These are phyloP conservation scores for Perithous albicinctus DNA, from an alignment of 2,888 invertebrate species.

Conservation along the genomic window DNA sequence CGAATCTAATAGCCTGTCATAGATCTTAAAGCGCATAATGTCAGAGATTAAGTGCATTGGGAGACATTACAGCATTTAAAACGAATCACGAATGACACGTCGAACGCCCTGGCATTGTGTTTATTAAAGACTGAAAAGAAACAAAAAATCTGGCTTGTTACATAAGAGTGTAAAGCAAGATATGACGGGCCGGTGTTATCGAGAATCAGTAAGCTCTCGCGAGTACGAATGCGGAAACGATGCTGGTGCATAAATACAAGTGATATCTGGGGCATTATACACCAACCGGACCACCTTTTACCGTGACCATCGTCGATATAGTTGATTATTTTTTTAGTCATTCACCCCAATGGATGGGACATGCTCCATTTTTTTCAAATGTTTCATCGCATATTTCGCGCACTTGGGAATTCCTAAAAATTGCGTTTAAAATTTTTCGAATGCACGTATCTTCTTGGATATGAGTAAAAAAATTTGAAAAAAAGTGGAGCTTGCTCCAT, in stretches of 20 bases:
- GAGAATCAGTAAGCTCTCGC: not conserved
- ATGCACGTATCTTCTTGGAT: too few species aligned
- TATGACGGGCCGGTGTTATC: not conserved
- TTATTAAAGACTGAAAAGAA: constrained; percentile 21
- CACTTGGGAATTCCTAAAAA: too few species aligned
- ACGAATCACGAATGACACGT: constrained; percentile 8
- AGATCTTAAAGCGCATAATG: constrained; percentile 13
- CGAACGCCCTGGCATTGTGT: not conserved
- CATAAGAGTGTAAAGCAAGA: constrained; percentile 6
- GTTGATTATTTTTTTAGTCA: too few species aligned
- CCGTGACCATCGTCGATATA: too few species aligned
- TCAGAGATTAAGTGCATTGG: not conserved
- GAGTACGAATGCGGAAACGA: constrained; percentile 7
- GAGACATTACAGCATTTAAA: constrained; percentile 2
- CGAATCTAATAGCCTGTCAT: constrained; percentile 24
- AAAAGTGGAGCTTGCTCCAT: too few species aligned
- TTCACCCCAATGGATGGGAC: too few species aligned
- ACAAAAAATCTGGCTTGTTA: not conserved
- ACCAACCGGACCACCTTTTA: too few species aligned
- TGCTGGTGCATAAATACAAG: not conserved
- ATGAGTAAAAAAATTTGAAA: too few species aligned
- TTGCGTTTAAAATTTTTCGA: too few species aligned
- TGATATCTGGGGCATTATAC: too few species aligned
- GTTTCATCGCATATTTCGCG: too few species aligned
- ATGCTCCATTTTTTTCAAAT: too few species aligned